Conservation (phyloP, 1,140 invertebrate species). For the Muscidifurax raptorellus region DNA sequence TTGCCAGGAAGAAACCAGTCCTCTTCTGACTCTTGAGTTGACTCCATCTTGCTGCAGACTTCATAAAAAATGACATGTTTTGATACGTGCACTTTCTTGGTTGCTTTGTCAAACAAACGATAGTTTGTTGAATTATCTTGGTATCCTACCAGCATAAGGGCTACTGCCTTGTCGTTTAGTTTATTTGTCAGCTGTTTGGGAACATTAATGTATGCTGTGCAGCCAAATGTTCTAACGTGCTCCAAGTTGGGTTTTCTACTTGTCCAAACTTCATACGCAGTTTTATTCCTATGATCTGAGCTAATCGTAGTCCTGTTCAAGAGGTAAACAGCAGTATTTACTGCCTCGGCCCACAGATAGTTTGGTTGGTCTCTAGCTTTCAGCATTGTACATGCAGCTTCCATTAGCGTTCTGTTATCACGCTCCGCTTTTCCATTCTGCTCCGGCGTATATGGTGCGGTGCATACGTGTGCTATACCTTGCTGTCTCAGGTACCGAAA, state of each 20-base stretch:
- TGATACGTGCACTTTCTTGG: conserved; percentile 36
- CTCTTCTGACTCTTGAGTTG: background rate
- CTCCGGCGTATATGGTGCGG: conserved; percentile 49
- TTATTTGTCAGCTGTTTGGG: conserved; percentile 60
- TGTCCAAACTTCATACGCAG: conserved; percentile 53
- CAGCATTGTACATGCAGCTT: conserved; percentile 66
- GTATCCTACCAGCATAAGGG: conserved; percentile 50
- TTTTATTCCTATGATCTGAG: background rate
- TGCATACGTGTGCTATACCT: conserved; percentile 48
- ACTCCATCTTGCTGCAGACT: background rate
- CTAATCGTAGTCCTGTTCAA: conserved; percentile 58
- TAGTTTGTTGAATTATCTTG: conserved; percentile 52
- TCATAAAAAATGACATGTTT: conserved; percentile 42
- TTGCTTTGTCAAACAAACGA: conserved; percentile 47
- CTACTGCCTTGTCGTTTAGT: conserved; percentile 57
- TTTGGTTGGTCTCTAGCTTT: conserved; percentile 58
- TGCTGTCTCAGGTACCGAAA: conserved; percentile 46
- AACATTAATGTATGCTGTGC: conserved; percentile 59
- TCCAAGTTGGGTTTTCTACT: conserved; percentile 57
- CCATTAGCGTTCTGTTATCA: conserved; percentile 59
- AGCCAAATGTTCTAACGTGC: conserved; percentile 65
- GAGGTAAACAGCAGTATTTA: conserved; percentile 66
- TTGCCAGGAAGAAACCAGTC: background rate
- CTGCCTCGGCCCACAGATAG: conserved; percentile 70
- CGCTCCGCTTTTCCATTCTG: conserved; percentile 52